Conservation (phyloP, 2,797 vertebrate genomes). For the Scyliorhinus canicula region DNA sequence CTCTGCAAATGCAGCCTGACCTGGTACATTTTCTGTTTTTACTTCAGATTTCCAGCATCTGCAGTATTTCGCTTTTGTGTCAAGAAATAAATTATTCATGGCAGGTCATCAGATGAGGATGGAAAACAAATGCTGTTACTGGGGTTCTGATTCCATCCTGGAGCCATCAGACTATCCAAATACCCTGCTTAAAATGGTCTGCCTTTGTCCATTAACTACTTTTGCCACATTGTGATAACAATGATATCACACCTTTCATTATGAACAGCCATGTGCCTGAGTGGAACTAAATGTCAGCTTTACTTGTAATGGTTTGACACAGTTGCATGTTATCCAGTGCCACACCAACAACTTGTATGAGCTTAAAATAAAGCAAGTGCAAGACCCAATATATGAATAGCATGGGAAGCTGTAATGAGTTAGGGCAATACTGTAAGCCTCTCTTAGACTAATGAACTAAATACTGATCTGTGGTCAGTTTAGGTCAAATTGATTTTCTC, state of each 20-base stretch:
- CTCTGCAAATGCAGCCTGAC: background rate
- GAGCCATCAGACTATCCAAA: background rate
- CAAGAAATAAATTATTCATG: background rate
- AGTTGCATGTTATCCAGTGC: background rate
- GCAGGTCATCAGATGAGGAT: background rate
- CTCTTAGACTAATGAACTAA: slow-evolving; percentile 3
- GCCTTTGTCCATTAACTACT: background rate
- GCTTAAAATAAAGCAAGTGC: background rate
- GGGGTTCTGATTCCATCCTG: background rate
- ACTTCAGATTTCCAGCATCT: background rate
- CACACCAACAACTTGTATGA: background rate
- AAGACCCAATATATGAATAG: background rate
- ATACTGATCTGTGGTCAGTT: slow-evolving; percentile 2
- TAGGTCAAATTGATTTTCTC: slow-evolving; percentile 28
- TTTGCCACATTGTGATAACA: background rate
- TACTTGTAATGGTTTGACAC: background rate
- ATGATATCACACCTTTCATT: background rate
- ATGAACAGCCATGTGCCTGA: background rate
- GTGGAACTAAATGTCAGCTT: background rate
- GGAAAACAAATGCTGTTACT: background rate
- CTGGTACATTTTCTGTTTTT: background rate
- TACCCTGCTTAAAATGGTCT: background rate
- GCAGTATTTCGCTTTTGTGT: background rate
- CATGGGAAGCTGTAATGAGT: background rate
- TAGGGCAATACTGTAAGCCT: background rate